These are phyloP conservation scores for Leptinotarsa tumamoca DNA, from an alignment of 2,888 invertebrate species.

Conservation along the genomic window DNA sequence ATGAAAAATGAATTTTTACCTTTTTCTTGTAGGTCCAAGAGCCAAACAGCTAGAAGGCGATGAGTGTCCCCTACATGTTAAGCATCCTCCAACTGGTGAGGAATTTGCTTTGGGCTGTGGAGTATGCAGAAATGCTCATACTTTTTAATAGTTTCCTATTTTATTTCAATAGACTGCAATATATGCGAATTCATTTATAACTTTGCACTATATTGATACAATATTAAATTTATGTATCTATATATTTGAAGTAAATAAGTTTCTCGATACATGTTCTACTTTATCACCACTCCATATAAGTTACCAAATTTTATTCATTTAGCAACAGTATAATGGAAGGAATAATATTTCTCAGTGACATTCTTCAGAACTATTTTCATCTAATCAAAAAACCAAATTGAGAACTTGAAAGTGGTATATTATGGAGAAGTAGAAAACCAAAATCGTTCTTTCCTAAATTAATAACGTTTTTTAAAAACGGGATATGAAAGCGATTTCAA, in stretches of 20 bases:
- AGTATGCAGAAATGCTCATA: conserved; percentile 94
- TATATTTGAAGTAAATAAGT: neutral
- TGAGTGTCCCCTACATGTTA: conserved; percentile 95
- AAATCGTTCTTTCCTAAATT: too few relatives aligned
- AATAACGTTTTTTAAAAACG: too few relatives aligned
- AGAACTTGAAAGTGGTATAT: too few relatives aligned
- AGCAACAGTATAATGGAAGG: too few relatives aligned
- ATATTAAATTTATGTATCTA: neutral
- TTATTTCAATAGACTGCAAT: neutral
- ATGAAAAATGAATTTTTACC: neutral
- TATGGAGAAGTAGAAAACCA: too few relatives aligned
- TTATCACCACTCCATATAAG: neutral
- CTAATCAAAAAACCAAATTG: too few relatives aligned
- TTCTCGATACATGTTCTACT: neutral
- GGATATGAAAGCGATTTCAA: too few relatives aligned
- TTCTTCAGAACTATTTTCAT: too few relatives aligned
- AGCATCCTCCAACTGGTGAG: conserved; percentile 97
- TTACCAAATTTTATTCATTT: too few relatives aligned
- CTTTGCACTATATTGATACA: conserved; percentile 8
- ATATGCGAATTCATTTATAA: conserved; percentile 5
- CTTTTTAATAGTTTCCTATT: conserved; percentile 72
- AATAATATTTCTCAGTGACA: too few relatives aligned
- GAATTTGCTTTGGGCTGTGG: conserved; percentile 99
- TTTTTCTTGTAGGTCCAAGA: conserved; percentile 80
- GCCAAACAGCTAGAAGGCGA: conserved; percentile 93